Conservation (phyloP, 2,797 vertebrate species). For the Typhlichthys subterraneus region DNA sequence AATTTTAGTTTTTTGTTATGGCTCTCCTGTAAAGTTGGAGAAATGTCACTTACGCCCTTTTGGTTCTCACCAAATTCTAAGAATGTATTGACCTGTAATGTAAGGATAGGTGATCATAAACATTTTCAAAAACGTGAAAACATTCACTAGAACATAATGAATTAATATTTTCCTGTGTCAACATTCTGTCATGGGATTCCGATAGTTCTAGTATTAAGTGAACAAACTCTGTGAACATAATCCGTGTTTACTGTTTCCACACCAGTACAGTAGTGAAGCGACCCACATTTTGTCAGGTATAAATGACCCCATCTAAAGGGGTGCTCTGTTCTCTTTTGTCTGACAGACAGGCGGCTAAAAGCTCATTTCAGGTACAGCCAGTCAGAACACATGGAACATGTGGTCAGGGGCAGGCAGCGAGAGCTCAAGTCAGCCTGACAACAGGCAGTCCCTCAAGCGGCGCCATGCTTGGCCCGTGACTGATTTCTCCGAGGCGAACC, state of each 20-base stretch:
- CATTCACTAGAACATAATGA: too few relatives aligned
- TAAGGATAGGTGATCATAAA: too few relatives aligned
- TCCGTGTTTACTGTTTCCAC: not conserved
- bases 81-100: too few relatives aligned
- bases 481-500: slow-evolving; percentile 70
- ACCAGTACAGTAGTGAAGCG: not conserved
- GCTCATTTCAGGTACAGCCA: slow-evolving; percentile 62
- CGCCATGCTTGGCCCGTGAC: slow-evolving; percentile 58
- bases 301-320: slow-evolving; percentile 20
- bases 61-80: too few relatives aligned
- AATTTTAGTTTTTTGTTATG: too few relatives aligned
- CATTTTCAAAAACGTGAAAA: too few relatives aligned
- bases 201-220: too few relatives aligned
- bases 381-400: slow-evolving; percentile 62
- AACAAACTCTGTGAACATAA: not conserved
- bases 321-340: slow-evolving; percentile 42
- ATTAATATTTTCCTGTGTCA: too few relatives aligned
- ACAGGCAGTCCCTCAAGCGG: slow-evolving; percentile 67
- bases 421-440: slow-evolving; percentile 67
- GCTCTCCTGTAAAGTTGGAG: too few relatives aligned
- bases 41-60: too few relatives aligned
- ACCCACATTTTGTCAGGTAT: slow-evolving; percentile 26
- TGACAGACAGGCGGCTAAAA: slow-evolving; percentile 59
- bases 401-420: slow-evolving; percentile 44
- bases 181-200: too few relatives aligned